Evolutionary conservation across 2,888 invertebrate species (phyloP), one percentile per base, ranked within the genome.

Genomic region (Phaedon cochleariae): DNA sequence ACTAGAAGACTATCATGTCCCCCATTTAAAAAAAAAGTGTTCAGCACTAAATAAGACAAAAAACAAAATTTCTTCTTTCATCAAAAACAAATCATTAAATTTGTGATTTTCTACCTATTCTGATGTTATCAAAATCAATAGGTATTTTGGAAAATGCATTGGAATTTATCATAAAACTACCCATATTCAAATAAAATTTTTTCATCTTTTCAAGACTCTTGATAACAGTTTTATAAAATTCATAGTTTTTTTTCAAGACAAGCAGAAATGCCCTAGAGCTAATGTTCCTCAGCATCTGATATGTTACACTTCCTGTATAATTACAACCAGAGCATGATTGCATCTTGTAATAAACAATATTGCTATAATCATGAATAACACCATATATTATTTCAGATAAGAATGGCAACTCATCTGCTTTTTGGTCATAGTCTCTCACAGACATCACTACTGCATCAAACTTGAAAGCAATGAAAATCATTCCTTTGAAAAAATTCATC

Each of bases 381-480:
- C 46, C 41, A 18, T 64, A 29, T n/a, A 59, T 34, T 26, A 54
- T 6, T 18, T 20, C 20, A 20, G 29, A 34, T 37, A 64, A 55
- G 48, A 49, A 67, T 1, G 62, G 68, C 62, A 68, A 59, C 18
- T 65, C 60, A 6, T 15, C 15, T 17, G 57, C 59, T 37, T 37
- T 18, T 57, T 65, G 34, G 31, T 31, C 22, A 45, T 57, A 66
- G 12, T 69, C 58, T 21, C 64, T 61, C 12, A 73, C 21, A 15
- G 64, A 63, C 60, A 64, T 67, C 9, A 72, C 61, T 4, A 66
- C 66, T n/a, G 65, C 63, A 46, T 75, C 73, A 37, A 73, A 74
- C 61, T 74, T 75, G 58, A 70, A 74, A 1, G 69, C 74, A 12
- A 73, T 55, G 26, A 67, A 72, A 10, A 73, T 59, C 74, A 74